These are phyloP conservation scores for Eufriesea mexicana DNA, from an alignment of 1,140 invertebrate genomes.

Conservation along the genomic window DNA sequence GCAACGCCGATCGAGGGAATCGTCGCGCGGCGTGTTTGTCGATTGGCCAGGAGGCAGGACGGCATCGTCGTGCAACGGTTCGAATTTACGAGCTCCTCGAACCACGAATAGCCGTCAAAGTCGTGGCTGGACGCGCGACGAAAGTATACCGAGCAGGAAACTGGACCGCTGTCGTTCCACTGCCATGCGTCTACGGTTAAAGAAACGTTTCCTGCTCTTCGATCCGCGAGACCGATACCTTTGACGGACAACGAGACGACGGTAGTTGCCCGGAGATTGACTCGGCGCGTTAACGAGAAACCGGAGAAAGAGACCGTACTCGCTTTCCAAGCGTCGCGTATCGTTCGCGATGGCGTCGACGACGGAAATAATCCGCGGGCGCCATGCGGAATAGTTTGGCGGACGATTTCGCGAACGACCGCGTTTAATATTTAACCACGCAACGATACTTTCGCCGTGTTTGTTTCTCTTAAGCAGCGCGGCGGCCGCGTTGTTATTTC, in stretches of 20 bases:
- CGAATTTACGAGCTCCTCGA: conserved; percentile 56
- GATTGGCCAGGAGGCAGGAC: conserved; percentile 49
- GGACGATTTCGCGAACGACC: conserved; percentile 48
- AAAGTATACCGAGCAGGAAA: conserved; percentile 39
- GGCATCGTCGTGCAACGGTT: conserved; percentile 46
- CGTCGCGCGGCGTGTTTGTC: conserved; percentile 53
- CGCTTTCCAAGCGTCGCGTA: no score
- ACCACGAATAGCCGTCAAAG: conserved; percentile 34
- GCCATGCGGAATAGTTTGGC: background rate
- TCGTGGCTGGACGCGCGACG: background rate
- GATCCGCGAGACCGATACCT: conserved; percentile 6
- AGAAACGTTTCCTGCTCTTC: conserved; percentile 42
- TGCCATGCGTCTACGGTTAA: conserved; percentile 42
- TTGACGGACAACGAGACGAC: background rate
- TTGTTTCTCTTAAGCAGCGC: conserved; percentile 44
- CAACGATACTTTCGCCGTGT: conserved; percentile 69
- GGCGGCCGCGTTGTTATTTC: conserved; percentile 39
- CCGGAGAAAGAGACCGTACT: background rate
- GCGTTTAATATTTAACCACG: conserved; percentile 66
- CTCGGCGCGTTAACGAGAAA: background rate
- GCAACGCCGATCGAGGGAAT: conserved; percentile 3
- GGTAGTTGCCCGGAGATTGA: background rate
- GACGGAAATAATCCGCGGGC: background rate
- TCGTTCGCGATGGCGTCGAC: background rate
- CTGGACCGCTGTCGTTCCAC: conserved; percentile 50